Evolutionary conservation across 2,113 vertebrate species (phyloP), one percentile per base, ranked within the genome.

Genomic region (Saiga tatarica): DNA sequence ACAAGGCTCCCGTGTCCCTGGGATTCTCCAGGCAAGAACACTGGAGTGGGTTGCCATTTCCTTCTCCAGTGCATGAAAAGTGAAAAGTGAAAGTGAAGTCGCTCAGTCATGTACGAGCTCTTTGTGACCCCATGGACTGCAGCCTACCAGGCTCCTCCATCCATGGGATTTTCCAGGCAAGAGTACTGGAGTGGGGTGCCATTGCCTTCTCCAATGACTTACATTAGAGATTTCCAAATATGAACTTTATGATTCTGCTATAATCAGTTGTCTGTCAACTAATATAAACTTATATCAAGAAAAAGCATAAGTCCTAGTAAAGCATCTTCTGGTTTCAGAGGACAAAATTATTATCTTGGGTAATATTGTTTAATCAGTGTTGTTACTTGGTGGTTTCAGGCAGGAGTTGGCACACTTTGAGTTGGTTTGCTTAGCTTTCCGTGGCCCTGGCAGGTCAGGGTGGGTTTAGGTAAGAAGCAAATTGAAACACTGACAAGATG

Each of bases 151-250:
- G 50, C 50, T 50, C 50, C 50, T 50, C 50, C 3, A 13, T 50
- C 50, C 50, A 14, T 50, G 50, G 50, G 50, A 50, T 50, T 50
- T 50, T 50, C 50, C 50, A 50, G 50, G 50, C 50, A 14, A 14
- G 12, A 50, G 50, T 50, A 50, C 50, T 50, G 50, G 50, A 14
- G 50, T 50, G 50, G 50, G 50, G 50, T 50, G 50, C 50, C 50
- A 50, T 14, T 50, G 50, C 50, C 50, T 50, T 50, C 13, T 50
- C 50, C 1, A 3, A 81, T 91, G 57, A 79, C 33, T 33, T 84
- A 64, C 76, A 62, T 96, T 90, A 84, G 74, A 62, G 36, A 88
- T 88, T 96, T 55, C 82, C 50, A 96, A 93, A 81, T 76, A 62
- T 9, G n/a, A 19, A 21, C 79, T 96, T 64, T 84, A 57, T 90